Conservation (phyloP, 1,140 invertebrate genomes). For the Brachionus asplanchnoidis region DNA sequence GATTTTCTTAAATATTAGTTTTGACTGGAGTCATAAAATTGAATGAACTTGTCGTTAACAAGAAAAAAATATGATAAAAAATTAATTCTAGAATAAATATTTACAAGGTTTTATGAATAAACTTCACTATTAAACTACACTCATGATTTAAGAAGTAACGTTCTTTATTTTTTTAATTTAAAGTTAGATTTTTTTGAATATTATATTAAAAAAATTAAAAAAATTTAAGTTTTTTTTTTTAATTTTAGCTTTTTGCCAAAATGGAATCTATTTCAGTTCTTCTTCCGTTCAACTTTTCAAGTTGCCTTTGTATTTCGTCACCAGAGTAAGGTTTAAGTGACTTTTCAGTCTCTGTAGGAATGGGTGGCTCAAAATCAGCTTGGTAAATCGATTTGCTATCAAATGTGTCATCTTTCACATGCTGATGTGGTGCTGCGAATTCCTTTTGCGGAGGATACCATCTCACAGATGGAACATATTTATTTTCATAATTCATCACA, state of each 20-base stretch:
- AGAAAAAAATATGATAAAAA: too few relatives aligned
- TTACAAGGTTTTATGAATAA: too few relatives aligned
- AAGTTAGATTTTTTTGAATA: not conserved
- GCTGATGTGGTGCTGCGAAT: slow-evolving; percentile 13
- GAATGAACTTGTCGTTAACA: too few relatives aligned
- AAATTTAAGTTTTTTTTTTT: not conserved
- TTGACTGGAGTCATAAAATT: too few relatives aligned
- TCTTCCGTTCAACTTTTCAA: not conserved
- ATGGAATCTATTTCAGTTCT: slow-evolving; percentile 1
- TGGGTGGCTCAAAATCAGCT: slow-evolving; percentile 5
- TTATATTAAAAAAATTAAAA: not conserved
- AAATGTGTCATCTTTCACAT: not conserved
- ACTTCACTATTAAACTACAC: too few relatives aligned
- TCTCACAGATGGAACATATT: slow-evolving; percentile 28
- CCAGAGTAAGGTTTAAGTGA: not conserved
- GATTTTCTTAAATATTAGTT: too few relatives aligned
- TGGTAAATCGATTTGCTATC: slow-evolving; percentile 29
- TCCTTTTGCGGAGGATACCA: slow-evolving; percentile 24
- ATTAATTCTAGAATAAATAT: too few relatives aligned
- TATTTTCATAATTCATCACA: slow-evolving; percentile 36
- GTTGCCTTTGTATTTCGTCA: not conserved
- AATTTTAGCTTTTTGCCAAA: not conserved
- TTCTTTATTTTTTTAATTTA: too few relatives aligned
- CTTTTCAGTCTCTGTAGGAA: not conserved
- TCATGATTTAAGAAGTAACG: too few relatives aligned